A percentile compares a stretch with the other conserved stretches of the same genome.
Conservation (phyloP, 1,140 invertebrate genomes). For the Gryllus bimaculatus region DNA sequence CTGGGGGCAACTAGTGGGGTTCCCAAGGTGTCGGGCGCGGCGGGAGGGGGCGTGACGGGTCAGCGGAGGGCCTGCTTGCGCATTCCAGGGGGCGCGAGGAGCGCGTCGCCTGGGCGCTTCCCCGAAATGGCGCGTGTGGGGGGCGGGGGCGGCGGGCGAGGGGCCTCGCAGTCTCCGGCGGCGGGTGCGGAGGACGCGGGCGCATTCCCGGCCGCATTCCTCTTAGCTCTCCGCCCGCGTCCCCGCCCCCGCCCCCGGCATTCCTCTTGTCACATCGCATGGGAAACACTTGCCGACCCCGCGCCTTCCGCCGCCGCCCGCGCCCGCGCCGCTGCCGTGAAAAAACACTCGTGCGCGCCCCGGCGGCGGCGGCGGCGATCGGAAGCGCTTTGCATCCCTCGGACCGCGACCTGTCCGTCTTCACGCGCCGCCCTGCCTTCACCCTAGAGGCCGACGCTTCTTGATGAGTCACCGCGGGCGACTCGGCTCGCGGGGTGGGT, state of each 20-base stretch:
- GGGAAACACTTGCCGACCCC: conserved; percentile 11
- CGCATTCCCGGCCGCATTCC: conserved; percentile 17
- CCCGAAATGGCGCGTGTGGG: too few relatives aligned
- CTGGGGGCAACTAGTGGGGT: too few relatives aligned
- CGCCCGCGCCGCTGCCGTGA: too few relatives aligned
- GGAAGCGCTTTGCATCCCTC: not conserved
- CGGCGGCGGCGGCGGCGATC: not conserved
- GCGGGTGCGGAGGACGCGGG: not conserved
- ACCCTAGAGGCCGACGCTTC: not conserved
- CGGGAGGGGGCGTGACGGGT: too few relatives aligned
- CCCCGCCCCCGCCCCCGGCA: conserved; percentile 9
- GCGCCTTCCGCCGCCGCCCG: not conserved
- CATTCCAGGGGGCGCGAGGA: too few relatives aligned
- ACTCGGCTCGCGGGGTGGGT: conserved; percentile 5
- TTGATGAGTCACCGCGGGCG: not conserved
- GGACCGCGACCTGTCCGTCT: not conserved
- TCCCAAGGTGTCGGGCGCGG: too few relatives aligned
- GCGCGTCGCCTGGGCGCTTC: too few relatives aligned
- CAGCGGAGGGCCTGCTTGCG: too few relatives aligned
- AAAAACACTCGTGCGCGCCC: not conserved
- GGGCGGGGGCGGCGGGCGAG: not conserved
- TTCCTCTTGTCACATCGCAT: conserved; percentile 19
- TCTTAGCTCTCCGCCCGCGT: not conserved
- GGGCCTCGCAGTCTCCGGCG: not conserved
- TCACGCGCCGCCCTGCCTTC: not conserved